phyloP scores from a whole-genome alignment of 2,797 vertebrate species.

The Odontamblyopus rebecca region DNA sequence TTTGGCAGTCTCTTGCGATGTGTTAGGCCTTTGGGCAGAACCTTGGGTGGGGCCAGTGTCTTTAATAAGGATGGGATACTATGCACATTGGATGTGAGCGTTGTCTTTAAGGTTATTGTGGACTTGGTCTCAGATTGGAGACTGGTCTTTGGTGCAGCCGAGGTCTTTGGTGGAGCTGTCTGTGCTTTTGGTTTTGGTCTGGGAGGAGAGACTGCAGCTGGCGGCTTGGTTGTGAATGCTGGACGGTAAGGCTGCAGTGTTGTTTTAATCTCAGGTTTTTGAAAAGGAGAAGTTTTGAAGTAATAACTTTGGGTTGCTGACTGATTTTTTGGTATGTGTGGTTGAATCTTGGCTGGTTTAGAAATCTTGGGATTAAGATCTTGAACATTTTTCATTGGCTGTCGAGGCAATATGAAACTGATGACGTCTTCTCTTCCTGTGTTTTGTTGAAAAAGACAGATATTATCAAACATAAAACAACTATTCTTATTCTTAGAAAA shows the following conservation, averaged over 20 bases:
- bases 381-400: slow-evolving; percentile 27
- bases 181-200: slow-evolving; percentile 21
- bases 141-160: slow-evolving; percentile 4
- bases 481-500: slow-evolving; percentile 17
- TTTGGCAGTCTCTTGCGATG: slow-evolving; percentile 13
- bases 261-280: slow-evolving; percentile 17
- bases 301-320: neutral
- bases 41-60: slow-evolving; percentile 6
- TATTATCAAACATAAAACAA: slow-evolving; percentile 14
- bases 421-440: slow-evolving; percentile 61
- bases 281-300: neutral
- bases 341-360: slow-evolving; percentile 7
- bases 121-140: neutral
- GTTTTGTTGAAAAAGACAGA: slow-evolving; percentile 58
- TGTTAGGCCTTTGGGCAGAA: slow-evolving; percentile 10
- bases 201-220: slow-evolving; percentile 1
- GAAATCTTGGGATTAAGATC: slow-evolving; percentile 16
- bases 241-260: slow-evolving; percentile 8
- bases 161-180: slow-evolving; percentile 21
- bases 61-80: slow-evolving; percentile 1
- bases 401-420: slow-evolving; percentile 52
- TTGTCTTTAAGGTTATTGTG: slow-evolving; percentile 14
- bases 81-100: slow-evolving; percentile 10
- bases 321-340: slow-evolving; percentile 10
- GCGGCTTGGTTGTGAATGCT: neutral